Evolutionary conservation across 2,113 vertebrate species (phyloP).

Genomic region (Oryzias woworae): DNA sequence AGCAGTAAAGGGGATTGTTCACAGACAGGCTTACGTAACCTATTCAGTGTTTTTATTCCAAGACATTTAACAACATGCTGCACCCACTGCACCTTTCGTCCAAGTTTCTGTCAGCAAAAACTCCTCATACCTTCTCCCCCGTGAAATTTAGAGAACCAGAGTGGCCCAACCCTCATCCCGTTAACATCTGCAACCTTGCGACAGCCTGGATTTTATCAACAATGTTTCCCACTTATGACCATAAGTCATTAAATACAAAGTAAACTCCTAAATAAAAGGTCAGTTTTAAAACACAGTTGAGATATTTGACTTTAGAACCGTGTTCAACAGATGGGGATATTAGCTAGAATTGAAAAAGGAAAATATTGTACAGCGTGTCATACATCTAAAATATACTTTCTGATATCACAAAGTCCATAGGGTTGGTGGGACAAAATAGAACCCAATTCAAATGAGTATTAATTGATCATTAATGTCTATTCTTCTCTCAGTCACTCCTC

Average conservation of each 20-base stretch:
- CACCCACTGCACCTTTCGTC: slow-evolving; percentile 9
- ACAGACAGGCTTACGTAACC: slow-evolving; percentile 29
- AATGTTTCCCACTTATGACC: slow-evolving; percentile 6
- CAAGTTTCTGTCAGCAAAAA: slow-evolving; percentile 44
- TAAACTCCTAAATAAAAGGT: slow-evolving; percentile 32
- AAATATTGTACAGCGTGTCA: neutral
- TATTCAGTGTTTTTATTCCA: slow-evolving; percentile 21
- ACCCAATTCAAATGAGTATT: too few relatives aligned
- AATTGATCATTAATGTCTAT: too few relatives aligned
- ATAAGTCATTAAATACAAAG: slow-evolving; percentile 17
- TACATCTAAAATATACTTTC: neutral
- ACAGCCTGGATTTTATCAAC: slow-evolving; percentile 7
- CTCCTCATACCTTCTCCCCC: slow-evolving; percentile 14
- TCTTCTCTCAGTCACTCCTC: neutral
- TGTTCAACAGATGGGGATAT: slow-evolving; percentile 6
- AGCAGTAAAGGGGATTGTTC: slow-evolving; percentile 20
- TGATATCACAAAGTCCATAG: neutral
- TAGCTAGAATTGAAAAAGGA: slow-evolving; percentile 18
- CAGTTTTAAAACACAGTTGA: slow-evolving; percentile 20
- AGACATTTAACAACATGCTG: slow-evolving; percentile 5
- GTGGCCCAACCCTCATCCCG: slow-evolving; percentile 22
- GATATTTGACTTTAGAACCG: slow-evolving; percentile 10
- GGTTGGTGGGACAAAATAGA: neutral
- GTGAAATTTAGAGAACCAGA: slow-evolving; percentile 6
- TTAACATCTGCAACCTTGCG: slow-evolving; percentile 28